Conservation (phyloP, 2,888 invertebrate species). For the Hartigia nigra region DNA sequence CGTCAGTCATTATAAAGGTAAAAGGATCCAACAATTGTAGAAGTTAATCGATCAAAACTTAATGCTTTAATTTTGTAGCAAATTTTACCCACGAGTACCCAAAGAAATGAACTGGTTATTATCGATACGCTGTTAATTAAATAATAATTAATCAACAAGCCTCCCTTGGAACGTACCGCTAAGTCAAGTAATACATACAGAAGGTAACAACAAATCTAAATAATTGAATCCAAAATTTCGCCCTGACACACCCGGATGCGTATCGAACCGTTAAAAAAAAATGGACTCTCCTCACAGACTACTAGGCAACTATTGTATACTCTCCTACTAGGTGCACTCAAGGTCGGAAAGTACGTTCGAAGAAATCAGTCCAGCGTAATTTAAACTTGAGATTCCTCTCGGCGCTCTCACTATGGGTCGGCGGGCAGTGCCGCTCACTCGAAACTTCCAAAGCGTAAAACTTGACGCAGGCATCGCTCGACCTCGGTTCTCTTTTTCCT, state of each 20-base stretch:
- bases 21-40: not conserved
- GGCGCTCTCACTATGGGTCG: not conserved
- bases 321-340: not conserved
- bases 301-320: not conserved
- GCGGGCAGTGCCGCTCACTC: not conserved
- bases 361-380: not conserved
- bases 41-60: not conserved
- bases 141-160: not conserved
- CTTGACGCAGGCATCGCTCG: conserved; percentile 5
- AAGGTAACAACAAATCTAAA: not conserved
- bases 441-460: not conserved
- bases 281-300: not conserved
- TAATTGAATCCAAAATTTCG: not conserved
- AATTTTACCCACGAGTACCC: not conserved
- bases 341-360: not conserved
- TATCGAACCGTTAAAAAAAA: not conserved
- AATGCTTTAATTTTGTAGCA: not conserved
- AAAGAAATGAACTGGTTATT: not conserved
- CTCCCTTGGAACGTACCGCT: not conserved
- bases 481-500: conserved; percentile 4
- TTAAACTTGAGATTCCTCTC: not conserved
- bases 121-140: not conserved
- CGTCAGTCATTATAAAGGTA: not conserved
- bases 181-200: not conserved
- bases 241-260: not conserved